These are phyloP conservation scores for Petaurus breviceps DNA, from an alignment of 2,113 vertebrate genomes.

Conservation along the genomic window DNA sequence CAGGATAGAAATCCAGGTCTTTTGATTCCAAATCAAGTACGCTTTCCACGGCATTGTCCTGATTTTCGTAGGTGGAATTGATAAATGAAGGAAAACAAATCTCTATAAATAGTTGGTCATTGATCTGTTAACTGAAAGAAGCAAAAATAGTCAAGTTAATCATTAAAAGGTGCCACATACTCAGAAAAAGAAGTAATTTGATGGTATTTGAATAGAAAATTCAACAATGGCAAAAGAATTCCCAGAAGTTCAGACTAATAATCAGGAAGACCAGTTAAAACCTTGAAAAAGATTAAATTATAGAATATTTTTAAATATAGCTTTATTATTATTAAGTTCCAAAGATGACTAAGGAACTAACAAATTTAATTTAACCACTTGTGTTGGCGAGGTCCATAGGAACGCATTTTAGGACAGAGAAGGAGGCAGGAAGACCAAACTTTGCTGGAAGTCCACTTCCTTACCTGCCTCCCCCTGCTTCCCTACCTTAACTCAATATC, in stretches of 20 bases:
- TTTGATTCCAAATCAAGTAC: not conserved
- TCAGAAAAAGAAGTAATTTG: not conserved
- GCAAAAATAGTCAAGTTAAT: not conserved
- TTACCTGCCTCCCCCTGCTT: not conserved
- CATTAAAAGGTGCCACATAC: not conserved
- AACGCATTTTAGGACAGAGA: not conserved
- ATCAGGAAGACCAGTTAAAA: not conserved
- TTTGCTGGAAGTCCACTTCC: not conserved
- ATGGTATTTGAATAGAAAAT: not conserved
- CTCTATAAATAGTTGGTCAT: not conserved
- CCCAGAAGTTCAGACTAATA: not conserved
- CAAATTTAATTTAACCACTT: not conserved
- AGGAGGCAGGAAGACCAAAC: not conserved
- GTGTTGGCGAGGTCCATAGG: not conserved
- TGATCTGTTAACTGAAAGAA: not conserved
- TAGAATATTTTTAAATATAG: not conserved
- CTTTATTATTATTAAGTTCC: not conserved
- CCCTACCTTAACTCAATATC: not conserved
- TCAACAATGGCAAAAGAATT: not conserved
- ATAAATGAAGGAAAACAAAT: not conserved
- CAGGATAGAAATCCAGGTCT: not conserved
- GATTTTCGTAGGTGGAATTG: not conserved
- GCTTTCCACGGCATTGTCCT: not conserved
- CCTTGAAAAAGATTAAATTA: not conserved
- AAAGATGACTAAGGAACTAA: not conserved